Evolutionary conservation across 2,113 vertebrate species (phyloP), one percentile per base, ranked within the genome.

Genomic region (Lophochroa leadbeateri): DNA sequence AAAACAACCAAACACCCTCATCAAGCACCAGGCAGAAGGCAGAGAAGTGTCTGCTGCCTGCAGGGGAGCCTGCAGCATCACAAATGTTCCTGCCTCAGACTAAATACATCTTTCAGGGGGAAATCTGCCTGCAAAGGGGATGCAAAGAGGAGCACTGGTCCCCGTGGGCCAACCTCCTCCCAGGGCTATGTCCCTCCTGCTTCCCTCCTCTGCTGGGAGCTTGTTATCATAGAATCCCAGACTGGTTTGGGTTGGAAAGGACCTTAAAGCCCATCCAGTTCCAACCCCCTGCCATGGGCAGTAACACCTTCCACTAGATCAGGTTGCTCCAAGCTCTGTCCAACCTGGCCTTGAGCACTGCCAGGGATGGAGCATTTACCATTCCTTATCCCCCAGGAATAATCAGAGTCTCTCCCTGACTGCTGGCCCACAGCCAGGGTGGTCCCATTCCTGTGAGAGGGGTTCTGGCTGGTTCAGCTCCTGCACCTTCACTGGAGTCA

Each of bases 121-220:
- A 63, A 77, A 39, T n/a, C 37, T 83, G 31, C 43, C n/a, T 14
- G 75, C 16, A 70, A 23, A 83, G 18, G 1, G 0, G 19, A 81
- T 76, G 90, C 15, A n/a, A 39, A 79, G 61, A 63, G 35, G 10
- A 58, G 33, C 20, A n/a, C 55, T 58, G 14, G 24, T 53, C 25
- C 27, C 35, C 0, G 0, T 0, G 2, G 24, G 53, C 4, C 52
- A 77, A 14, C 16, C 25, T 47, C 17, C 12, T 46, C 31, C 20
- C 33, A 18, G 68, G 31, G 7, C 67, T 0, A 0, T 9, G 24
- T 53, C 17, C 35, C 19, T 53, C 29, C 35, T 10, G 53, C 20
- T 37, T 69, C 63, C 15, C 17, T 70, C 13, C 64, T 65, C 53
- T 75, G 60, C 49, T 52, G 65, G 23, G 29, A 65, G 27, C 1